These are phyloP conservation scores for Netelia melanura DNA, from an alignment of 2,888 invertebrate genomes.

Conservation along the genomic window DNA sequence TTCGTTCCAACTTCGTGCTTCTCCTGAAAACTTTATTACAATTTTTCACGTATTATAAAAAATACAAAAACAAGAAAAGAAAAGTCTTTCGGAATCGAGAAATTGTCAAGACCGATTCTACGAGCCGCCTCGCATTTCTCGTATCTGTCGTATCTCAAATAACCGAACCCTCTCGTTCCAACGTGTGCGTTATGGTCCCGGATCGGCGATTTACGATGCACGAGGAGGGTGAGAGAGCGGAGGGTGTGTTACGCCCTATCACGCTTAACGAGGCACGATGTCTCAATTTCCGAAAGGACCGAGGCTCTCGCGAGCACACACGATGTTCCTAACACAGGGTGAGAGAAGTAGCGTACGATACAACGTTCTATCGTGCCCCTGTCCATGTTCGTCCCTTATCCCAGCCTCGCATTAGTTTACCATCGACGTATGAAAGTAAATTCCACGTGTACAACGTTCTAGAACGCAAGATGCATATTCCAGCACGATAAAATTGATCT, in stretches of 20 bases:
- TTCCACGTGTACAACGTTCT: constrained; percentile 3
- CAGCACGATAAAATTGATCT: constrained; percentile 19
- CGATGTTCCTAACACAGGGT: constrained; percentile 45
- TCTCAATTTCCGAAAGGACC: constrained; percentile 82
- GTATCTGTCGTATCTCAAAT: not conserved
- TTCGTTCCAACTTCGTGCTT: not conserved
- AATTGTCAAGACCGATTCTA: not conserved
- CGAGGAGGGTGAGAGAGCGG: constrained; percentile 39
- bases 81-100: not conserved
- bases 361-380: constrained; percentile 46
- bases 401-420: constrained; percentile 49
- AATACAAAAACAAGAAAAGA: not conserved
- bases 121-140: no score
- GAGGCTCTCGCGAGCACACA: constrained; percentile 63
- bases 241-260: constrained; percentile 66
- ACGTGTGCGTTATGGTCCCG: constrained; percentile 27
- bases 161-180: not conserved
- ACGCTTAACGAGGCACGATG: constrained; percentile 80
- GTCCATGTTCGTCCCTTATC: constrained; percentile 56
- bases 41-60: not conserved
- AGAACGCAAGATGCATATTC: not conserved
- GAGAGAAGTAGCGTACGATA: constrained; percentile 59
- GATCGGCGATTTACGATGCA: constrained; percentile 61
- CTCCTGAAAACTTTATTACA: not conserved
- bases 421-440: constrained; percentile 46